These are phyloP conservation scores for Cremastobaeus sp. DNA, from an alignment of 2,888 invertebrate species.

Conservation along the genomic window DNA sequence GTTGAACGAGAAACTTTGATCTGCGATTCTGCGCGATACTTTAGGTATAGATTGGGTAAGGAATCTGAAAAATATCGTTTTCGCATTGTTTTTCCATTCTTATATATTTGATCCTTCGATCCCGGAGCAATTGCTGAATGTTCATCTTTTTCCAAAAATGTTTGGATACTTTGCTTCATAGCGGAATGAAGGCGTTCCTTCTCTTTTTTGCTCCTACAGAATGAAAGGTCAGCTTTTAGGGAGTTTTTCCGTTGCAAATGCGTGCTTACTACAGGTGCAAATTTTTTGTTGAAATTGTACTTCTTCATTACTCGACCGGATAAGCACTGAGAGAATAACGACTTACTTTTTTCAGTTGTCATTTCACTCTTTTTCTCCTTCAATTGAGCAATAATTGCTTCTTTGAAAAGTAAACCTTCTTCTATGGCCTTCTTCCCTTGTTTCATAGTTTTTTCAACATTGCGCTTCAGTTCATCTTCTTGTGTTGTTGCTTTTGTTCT, in stretches of 20 bases:
- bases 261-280: slow-evolving; percentile 8
- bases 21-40: slow-evolving; percentile 23
- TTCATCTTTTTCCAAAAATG: slow-evolving; percentile 32
- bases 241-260: slow-evolving; percentile 20
- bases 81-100: slow-evolving; percentile 26
- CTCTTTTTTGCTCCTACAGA: slow-evolving; percentile 16
- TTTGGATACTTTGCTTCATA: slow-evolving; percentile 4
- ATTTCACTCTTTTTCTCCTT: slow-evolving; percentile 1
- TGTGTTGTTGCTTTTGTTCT: not conserved
- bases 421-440: slow-evolving; percentile 18
- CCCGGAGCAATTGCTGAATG: slow-evolving; percentile 36
- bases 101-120: slow-evolving; percentile 32
- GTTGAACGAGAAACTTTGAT: slow-evolving; percentile 42
- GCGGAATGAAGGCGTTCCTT: not conserved
- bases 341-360: slow-evolving; percentile 22
- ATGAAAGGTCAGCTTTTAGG: not conserved
- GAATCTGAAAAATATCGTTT: slow-evolving; percentile 49
- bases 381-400: slow-evolving; percentile 16
- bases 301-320: slow-evolving; percentile 30
- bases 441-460: slow-evolving; percentile 22
- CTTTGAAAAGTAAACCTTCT: slow-evolving; percentile 17
- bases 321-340: slow-evolving; percentile 18
- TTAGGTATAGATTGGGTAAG: slow-evolving; percentile 41
- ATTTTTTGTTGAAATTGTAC: slow-evolving; percentile 15
- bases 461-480: slow-evolving; percentile 2